Evolutionary conservation across 1,140 invertebrate genomes (phyloP), one percentile per base, ranked within the genome.

Genomic region (Drosophila littoralis): DNA sequence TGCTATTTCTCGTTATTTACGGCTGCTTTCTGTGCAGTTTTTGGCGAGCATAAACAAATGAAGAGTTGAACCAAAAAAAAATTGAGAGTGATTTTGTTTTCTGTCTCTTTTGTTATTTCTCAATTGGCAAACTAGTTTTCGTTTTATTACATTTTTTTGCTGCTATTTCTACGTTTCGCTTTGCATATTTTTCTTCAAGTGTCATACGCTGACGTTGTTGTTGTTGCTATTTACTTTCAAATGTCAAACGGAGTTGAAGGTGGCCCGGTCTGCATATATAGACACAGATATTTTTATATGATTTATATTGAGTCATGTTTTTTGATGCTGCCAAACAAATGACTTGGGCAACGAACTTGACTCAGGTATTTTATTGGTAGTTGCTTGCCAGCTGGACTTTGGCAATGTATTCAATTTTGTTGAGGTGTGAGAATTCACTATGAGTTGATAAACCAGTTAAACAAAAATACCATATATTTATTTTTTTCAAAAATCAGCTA

Each of bases 201-300:
- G 60, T 75, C 72, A 75, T 71, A 72, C 68, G 73, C 17, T 8
- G 69, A 42, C 50, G 60, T 50, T 64, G 38, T 8, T 63, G 46
- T 8, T 57, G 46, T 60, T 51, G 70, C 50, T 61, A 72, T 50
- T 80, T 75, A 89, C 84, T 89, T 89, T 89, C 84, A 89, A 89
- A 89, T 89, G 84, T 84, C 84, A 89, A 89, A 76, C 61, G 75
- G 77, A 89, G 84, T 89, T 89, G 84, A 89, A 89, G 84, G 84
- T 89, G 84, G 83, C 78, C 79, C 75, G 65, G 65, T 71, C 74
- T 67, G 59, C 63, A 65, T 64, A 64, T 58, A 76, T 79, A 54
- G 52, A 68, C 82, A 81, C 70, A 86, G 69, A 75, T 79, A 88
- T 77, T 79, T 79, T 48, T 68, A 51, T 81, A 79, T 85, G 79